Conservation (phyloP, 2,113 vertebrate genomes). For the Benitochromis conjunctus region DNA sequence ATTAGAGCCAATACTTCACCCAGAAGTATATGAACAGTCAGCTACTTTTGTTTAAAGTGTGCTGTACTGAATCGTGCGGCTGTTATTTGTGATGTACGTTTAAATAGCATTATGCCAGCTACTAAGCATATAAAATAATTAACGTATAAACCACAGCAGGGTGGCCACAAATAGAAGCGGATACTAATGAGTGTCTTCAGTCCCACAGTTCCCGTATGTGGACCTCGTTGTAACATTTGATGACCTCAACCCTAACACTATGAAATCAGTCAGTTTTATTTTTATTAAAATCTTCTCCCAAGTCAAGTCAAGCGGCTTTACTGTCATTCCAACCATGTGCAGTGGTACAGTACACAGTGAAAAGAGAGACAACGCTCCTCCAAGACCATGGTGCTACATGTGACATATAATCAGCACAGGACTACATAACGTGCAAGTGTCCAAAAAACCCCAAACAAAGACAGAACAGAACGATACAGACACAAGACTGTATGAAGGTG, state of each 20-base stretch:
- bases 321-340: accelerated
- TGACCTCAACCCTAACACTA: background rate
- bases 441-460: accelerated
- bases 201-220: background rate
- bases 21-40: background rate
- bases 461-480: accelerated
- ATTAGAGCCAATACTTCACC: background rate
- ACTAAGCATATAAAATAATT: background rate
- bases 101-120: background rate
- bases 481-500: too few species aligned
- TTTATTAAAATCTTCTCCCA: background rate
- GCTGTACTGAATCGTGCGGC: background rate
- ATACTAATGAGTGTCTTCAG: background rate
- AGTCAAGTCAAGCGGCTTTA: background rate
- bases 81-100: background rate
- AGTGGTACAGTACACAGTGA: background rate
- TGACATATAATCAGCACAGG: background rate
- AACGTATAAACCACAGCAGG: background rate
- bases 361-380: background rate
- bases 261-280: background rate
- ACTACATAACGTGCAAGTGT: background rate
- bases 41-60: background rate
- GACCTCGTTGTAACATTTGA: background rate
- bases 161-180: accelerated
- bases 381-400: background rate